Evolutionary conservation across 2,888 invertebrate species (phyloP), one percentile per base, ranked within the genome.

Genomic region (Pseudococcus jackbeardsleyi): DNA sequence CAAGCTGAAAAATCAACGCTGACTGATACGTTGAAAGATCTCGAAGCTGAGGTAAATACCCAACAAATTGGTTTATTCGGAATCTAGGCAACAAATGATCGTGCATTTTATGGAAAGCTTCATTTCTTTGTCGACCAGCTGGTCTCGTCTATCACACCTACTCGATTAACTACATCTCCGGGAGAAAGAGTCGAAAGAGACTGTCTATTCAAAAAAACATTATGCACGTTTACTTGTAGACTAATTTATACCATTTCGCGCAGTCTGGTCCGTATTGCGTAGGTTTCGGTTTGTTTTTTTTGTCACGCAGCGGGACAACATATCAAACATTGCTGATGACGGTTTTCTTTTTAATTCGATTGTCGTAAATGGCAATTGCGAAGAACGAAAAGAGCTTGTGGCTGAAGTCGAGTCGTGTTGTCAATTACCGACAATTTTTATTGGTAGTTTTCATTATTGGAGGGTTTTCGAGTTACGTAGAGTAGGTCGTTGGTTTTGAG

Each of bases 1-100:
- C 96, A 96, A 90, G 95, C 96, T 12, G 97, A 97, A 92, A 97
- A 97, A 90, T 93, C 94, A 7, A 95, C 96, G 11, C 93, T 97
- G 90, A 93, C 94, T 33, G 96, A 97, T 91, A 95, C 96, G 15
- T 77, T 77, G 77, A 77, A 77, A 17, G 77, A 77, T 77, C 33
- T 79, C 79, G 79, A 79, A 42, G 19, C 15, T 33, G 79, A 79
- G 79, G 79, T 79, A 9, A 39, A 46, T 46, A 11, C 12, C 9
- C 1, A 46, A 46, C 8, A 12, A 1, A 46, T 11, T 46, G 0
- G 1, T 46, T 46, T 5, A 46, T 46, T 46, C 46, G 46, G 6
- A 12, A 11, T 46, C 12, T 46, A 33, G 26, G 3, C 26, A 33
- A 33, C 26, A 3, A 33, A 3, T n/a, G 3, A 33, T 33, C 26